These are phyloP conservation scores for Rhombomys opimus DNA, from an alignment of 2,113 vertebrate species.

Conservation along the genomic window DNA sequence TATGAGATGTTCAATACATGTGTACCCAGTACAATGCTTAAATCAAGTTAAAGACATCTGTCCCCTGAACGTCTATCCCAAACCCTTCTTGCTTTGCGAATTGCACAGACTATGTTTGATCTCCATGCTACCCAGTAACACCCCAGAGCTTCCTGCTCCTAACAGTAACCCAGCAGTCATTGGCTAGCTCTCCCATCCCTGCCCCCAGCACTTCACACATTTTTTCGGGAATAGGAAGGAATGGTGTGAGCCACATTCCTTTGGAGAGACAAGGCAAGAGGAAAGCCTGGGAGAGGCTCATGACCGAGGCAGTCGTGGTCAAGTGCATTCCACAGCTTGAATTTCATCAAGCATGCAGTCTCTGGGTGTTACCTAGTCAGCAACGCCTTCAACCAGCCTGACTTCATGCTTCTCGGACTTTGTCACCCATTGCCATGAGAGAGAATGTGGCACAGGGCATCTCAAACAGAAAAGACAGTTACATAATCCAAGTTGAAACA, in stretches of 20 bases:
- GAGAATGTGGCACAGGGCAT: neutral
- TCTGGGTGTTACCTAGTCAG: conserved; percentile 60
- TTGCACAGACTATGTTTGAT: no score
- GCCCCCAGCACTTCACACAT: neutral
- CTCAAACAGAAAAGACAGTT: conserved; percentile 35
- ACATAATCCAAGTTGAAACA: neutral
- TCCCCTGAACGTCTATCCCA: neutral
- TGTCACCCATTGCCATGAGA: conserved; percentile 52
- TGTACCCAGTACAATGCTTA: neutral
- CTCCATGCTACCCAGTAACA: neutral
- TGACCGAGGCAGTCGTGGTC: neutral
- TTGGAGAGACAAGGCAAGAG: neutral
- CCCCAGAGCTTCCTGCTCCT: neutral
- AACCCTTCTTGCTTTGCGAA: neutral
- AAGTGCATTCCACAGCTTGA: neutral
- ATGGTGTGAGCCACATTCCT: neutral
- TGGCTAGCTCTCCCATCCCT: neutral
- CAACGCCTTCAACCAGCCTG: conserved; percentile 30
- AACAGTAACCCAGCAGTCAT: neutral
- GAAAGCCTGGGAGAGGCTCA: neutral
- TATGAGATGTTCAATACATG: neutral
- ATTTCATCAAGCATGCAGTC: conserved; percentile 37
- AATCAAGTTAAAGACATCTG: neutral
- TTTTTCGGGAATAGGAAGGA: neutral
- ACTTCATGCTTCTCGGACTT: conserved; percentile 53